Evolutionary conservation across 2,113 vertebrate species (phyloP).

Genomic region (Hyaena hyaena): DNA sequence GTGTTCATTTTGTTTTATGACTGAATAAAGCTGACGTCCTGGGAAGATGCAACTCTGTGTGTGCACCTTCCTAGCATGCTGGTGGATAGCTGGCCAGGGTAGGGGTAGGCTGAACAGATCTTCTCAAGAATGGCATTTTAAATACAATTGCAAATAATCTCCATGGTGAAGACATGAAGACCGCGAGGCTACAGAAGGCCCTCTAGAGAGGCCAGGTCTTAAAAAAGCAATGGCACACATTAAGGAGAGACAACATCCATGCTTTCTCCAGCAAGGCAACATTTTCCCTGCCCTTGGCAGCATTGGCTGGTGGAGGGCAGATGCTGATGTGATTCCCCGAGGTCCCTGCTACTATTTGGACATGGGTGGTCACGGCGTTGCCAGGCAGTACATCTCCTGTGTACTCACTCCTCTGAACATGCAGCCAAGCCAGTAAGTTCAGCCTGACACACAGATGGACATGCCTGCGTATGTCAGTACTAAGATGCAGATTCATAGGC

Average conservation of each 20-base stretch:
- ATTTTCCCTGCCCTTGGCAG: neutral
- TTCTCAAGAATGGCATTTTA: neutral
- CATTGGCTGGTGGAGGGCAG: neutral
- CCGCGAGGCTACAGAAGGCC: neutral
- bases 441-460: neutral
- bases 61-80: neutral
- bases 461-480: neutral
- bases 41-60: neutral
- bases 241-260: neutral
- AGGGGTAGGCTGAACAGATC: neutral
- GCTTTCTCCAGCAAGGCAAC: neutral
- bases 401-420: neutral
- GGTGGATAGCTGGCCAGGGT: neutral
- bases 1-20: neutral
- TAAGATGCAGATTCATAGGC: neutral
- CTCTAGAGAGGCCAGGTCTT: neutral
- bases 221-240: neutral
- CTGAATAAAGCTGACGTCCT: neutral
- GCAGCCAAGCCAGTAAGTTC: neutral
- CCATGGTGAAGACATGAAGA: neutral
- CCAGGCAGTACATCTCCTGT: too few relatives aligned
- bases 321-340: neutral
- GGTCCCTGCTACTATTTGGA: neutral
- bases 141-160: neutral
- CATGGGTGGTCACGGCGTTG: neutral